A percentile compares a stretch with the other conserved stretches of the same genome.
Evolutionary conservation across 2,797 vertebrate species (phyloP).

Genomic region (Microhierax caerulescens): DNA sequence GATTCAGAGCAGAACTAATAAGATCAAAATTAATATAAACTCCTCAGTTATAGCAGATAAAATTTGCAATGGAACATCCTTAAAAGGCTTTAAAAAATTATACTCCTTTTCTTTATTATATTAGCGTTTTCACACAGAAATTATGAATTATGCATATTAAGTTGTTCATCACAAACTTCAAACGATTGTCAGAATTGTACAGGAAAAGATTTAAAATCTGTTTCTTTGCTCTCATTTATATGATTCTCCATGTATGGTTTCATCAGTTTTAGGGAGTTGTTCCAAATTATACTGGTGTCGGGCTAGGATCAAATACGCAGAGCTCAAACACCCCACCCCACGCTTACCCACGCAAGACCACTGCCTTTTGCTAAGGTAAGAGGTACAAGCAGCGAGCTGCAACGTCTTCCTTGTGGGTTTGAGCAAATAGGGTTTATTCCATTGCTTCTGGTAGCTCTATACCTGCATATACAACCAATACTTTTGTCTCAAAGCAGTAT

Average conservation of each 20-base stretch:
- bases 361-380: neutral
- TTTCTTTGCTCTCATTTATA: neutral
- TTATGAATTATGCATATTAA: neutral
- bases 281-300: neutral
- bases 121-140: neutral
- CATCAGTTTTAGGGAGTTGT: neutral
- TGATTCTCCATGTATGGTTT: neutral
- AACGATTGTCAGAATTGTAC: neutral
- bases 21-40: neutral
- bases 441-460: neutral
- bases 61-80: neutral
- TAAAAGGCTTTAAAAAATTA: neutral
- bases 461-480: neutral
- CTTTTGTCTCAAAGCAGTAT: neutral
- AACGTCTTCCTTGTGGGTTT: neutral
- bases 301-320: neutral
- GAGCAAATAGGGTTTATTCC: neutral
- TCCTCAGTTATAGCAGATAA: neutral
- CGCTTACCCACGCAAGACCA: neutral
- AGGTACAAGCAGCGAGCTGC: neutral
- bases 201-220: neutral
- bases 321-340: neutral
- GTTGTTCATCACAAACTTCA: neutral
- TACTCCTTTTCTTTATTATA: neutral
- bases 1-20: neutral